Base-by-base conservation (phyloP, 2,888 invertebrate genomes). In the Portevinia maculata region DNA sequence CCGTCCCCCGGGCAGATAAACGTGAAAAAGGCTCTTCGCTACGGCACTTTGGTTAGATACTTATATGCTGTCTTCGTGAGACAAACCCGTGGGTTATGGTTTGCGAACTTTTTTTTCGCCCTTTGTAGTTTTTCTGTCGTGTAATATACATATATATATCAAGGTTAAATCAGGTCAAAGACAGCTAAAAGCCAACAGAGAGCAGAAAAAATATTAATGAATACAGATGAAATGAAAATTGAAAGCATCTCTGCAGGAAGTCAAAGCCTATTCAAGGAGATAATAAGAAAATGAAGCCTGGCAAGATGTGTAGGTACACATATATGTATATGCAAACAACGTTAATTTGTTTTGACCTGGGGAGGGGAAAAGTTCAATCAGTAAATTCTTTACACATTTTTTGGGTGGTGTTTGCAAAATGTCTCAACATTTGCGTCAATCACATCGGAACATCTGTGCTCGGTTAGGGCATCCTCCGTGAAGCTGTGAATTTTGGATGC, bases 151-250 rank as follows among this genome's bases (percentile, higher is more conserved):
- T 24, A 11, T 37, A 21, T 39, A 46, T 52, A 48, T 37, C 62
- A 74, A 79, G 69, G 67, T 74, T 74, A 32, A 70, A 60, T 65
- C 44, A 53, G 52, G 70, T 65, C 81, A 52, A 65, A 81, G 70
- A 34, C 64, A 59, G 62, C 32, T 57, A 60, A n/a, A 48, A 62
- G 41, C 13, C 30, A 67, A 48, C 44, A 57, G 30, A 24, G 34
- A 69, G 30, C 7, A 34, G 9, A 6, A 37, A 65, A 34, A 24
- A 28, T 34, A 57, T 59, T 64, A 81, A 81, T 65, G 70, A 75
- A 81, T 75, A 65, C 70, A 60, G 44, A 75, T 75, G 75, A 65
- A 75, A 81, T 75, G 19, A 64, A 81, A 75, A 81, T 70, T 39
- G 64, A 75, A 65, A 76, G 70, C 60, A 59, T 44, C 55, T 69